phyloP scores from a whole-genome alignment of 1,140 invertebrate genomes.

The Apis laboriosa region DNA sequence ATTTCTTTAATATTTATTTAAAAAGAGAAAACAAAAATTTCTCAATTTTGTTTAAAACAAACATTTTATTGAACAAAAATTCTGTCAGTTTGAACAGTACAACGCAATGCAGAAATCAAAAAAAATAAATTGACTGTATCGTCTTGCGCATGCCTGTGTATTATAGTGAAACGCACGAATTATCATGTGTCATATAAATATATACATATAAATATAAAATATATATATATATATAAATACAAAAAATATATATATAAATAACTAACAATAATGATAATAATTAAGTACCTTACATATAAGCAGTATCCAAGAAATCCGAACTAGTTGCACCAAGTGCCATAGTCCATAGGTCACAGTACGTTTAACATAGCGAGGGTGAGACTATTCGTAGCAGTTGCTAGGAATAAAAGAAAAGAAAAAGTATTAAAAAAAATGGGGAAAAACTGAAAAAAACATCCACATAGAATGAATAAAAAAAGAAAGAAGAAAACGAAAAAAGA shows the following conservation, averaged over 20 bases:
- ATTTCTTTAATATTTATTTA: background rate
- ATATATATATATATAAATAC: constrained; percentile 29
- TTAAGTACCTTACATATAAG: constrained; percentile 67
- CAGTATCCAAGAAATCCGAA: constrained; percentile 62
- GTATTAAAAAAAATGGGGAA: background rate
- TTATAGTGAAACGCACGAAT: constrained; percentile 63
- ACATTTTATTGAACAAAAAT: background rate
- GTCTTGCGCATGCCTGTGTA: constrained; percentile 61
- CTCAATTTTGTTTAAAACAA: background rate
- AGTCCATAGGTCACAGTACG: constrained; percentile 68
- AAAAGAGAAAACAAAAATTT: background rate
- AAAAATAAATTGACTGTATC: constrained; percentile 62
- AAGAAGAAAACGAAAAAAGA: background rate
- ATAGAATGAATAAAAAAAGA: background rate
- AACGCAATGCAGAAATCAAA: background rate
- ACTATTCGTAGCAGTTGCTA: constrained; percentile 32
- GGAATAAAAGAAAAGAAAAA: constrained; percentile 29
- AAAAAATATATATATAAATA: constrained; percentile 34
- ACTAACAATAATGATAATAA: constrained; percentile 55
- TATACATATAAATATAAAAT: constrained; percentile 23
- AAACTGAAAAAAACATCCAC: constrained; percentile 18
- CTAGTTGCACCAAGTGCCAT: constrained; percentile 72
- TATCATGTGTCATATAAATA: constrained; percentile 56
- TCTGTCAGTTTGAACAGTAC: no score
- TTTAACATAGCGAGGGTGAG: constrained; percentile 45